Evolutionary conservation across 1,140 invertebrate genomes (phyloP), one percentile per base, ranked within the genome.

Genomic region (Pentalonia nigronervosa): DNA sequence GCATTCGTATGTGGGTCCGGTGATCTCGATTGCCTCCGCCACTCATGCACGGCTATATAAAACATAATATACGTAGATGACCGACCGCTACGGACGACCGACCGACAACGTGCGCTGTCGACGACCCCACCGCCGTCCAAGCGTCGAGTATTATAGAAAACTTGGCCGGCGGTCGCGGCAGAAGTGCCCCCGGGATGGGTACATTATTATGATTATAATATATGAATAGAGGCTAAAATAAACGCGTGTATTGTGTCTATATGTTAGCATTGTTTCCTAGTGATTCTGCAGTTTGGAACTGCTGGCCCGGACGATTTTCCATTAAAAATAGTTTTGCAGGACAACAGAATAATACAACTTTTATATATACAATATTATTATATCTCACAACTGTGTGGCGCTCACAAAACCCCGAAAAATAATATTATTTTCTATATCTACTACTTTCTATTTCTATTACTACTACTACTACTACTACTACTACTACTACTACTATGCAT

Each of bases 271-370:
- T 87, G 47, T 87, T 87, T 87, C 20, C 45, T 84, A 45, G 83
- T 25, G 83, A 41, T 41, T 41, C 36, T 84, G 83, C 41, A 41
- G 30, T 48, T 87, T n/a, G 45, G 45, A 87, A 90, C 48, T 60
- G 50, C 50, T 60, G 89, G 89, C n/a, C 89, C 89, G 89, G 36
- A 90, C 56, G 36, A 53, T 56, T 90, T 90, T 41, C 36, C 50
- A 90, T 90, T 90, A 60, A 90, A 90, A 90, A 90, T 41, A 60
- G 34, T 41, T 90, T 90, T 41, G 50, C 89, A 30, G 53, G 47
- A 87, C 45, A 30, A 87, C 41, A 36, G 34, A 8, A 30, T 84
- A 41, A 21, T 45, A 83, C 41, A 9, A 53, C 23, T 23, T 20
- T 17, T 50, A 17, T 50, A 14, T 56, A 83, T 84, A 41, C 25